phyloP scores from a whole-genome alignment of 2,797 vertebrate genomes.

The Mormyrops boulengeri region DNA sequence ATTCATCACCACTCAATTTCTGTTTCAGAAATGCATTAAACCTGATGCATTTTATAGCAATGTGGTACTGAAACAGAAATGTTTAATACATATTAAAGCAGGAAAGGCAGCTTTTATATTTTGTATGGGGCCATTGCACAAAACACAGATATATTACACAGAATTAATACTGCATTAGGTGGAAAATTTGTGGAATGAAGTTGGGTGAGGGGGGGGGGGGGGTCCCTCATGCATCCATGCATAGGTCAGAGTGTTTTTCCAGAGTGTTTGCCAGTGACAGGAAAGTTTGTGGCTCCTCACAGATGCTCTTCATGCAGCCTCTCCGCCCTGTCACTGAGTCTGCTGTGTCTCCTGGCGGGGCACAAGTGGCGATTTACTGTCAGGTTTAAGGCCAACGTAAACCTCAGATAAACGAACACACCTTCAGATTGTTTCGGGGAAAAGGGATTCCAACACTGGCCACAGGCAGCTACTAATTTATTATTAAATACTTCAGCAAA shows the following conservation, averaged over 20 bases:
- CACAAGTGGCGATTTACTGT: not conserved
- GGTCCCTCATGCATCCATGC: not conserved
- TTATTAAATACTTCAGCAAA: not conserved
- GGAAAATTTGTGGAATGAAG: not conserved
- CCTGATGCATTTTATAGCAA: not conserved
- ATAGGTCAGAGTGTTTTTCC: not conserved
- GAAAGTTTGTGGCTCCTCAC: conserved; percentile 24
- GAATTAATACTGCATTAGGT: not conserved
- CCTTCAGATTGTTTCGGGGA: not conserved
- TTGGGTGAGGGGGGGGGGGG: not conserved
- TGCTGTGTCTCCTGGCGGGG: conserved; percentile 46
- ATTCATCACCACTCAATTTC: not conserved
- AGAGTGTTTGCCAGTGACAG: not conserved
- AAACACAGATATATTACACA: not conserved
- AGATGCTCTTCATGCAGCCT: conserved; percentile 50
- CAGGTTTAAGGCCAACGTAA: not conserved
- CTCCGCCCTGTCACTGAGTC: conserved; percentile 36
- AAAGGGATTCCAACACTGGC: not conserved
- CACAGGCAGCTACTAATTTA: not conserved
- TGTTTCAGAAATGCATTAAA: not conserved
- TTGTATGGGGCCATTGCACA: not conserved
- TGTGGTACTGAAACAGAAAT: not conserved
- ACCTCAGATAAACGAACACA: not conserved
- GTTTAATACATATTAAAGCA: not conserved
- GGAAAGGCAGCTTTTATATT: not conserved